Base-by-base conservation (phyloP, 1,140 invertebrate species). In the Leptopilina boulardi region DNA sequence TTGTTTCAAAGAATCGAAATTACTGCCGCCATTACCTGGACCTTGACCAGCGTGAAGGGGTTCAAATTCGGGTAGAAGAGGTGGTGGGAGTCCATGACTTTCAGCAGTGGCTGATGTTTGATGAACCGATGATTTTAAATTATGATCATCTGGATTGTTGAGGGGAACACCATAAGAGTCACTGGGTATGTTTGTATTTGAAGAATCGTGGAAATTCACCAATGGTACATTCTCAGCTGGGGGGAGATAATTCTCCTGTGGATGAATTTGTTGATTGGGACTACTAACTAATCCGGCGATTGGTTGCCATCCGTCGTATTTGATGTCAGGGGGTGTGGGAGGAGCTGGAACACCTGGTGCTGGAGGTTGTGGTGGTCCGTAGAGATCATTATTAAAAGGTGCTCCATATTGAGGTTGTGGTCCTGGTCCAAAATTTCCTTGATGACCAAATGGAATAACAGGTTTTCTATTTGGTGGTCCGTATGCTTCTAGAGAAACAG, bases 281-380 rank as follows among this genome's bases (percentile, higher is more conserved):
- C 76, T 87, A 73, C 87, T 87, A 11, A 92, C 84, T 21, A 92
- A 89, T 42, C 95, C 95, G 38, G 95, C 93, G 56, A 96, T 96
- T 15, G 95, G 95, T 83, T 95, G 95, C 95, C 95, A 96, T 38
- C 96, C 96, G 79, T 96, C 96, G 83, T 96, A 96, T 75, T 94
- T 92, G 8, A 95, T 95, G 84, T 95, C 94, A 3, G 94, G 94
- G 10, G 94, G 94, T 9, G 94, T 95, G 15, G 94, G 94, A 30
- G 94, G 94, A 3, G 94, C 94, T 79, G 93, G 93, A n/a, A 94
- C 93, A 34, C 94, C 94, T 26, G 94, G 93, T 71, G 93, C 92
- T 13, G 93, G 92, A 26, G 92, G 92, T 70, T 91, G 91, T n/a
- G 92, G 92, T 10, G 92, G 92, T 0, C 92, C 92, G 74, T 93